Conservation (phyloP, 2,888 invertebrate species). For the Cynaeus angustus region DNA sequence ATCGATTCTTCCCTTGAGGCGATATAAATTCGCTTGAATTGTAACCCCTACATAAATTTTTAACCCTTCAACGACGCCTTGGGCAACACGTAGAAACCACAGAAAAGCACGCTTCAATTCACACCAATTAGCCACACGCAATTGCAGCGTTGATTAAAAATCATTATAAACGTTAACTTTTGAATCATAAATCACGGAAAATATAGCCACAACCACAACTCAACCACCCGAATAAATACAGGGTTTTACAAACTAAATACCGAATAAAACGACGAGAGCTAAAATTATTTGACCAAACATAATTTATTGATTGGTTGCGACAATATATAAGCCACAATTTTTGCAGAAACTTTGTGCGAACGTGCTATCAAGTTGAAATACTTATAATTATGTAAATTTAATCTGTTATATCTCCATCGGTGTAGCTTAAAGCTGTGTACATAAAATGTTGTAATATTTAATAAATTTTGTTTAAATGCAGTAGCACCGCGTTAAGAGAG, state of each 20-base stretch:
- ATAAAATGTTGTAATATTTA: slow-evolving; percentile 24
- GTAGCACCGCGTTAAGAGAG: slow-evolving; percentile 9
- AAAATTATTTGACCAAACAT: slow-evolving; percentile 16
- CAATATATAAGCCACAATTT: slow-evolving; percentile 5
- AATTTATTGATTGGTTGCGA: not conserved
- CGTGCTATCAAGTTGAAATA: slow-evolving; percentile 5
- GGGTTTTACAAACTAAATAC: slow-evolving; percentile 5
- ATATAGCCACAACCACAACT: not conserved
- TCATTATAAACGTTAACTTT: slow-evolving; percentile 8
- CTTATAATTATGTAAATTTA: slow-evolving; percentile 31
- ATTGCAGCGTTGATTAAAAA: slow-evolving; percentile 22
- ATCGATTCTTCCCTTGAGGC: slow-evolving; percentile 28
- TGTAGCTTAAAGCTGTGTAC: slow-evolving; percentile 25
- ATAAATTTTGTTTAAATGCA: slow-evolving; percentile 22
- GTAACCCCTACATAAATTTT: slow-evolving; percentile 39
- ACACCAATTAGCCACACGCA: slow-evolving; percentile 20
- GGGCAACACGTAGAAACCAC: slow-evolving; percentile 1
- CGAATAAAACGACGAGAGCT: slow-evolving; percentile 11
- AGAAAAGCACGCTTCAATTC: not conserved
- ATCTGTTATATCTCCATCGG: slow-evolving; percentile 24
- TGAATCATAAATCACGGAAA: slow-evolving; percentile 15
- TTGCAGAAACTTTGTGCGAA: slow-evolving; percentile 2
- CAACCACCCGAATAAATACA: slow-evolving; percentile 6
- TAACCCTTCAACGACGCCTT: slow-evolving; percentile 24
- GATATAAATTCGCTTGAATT: slow-evolving; percentile 40